Base-by-base conservation (phyloP, 2,888 invertebrate genomes). In the Phengaris alcon region DNA sequence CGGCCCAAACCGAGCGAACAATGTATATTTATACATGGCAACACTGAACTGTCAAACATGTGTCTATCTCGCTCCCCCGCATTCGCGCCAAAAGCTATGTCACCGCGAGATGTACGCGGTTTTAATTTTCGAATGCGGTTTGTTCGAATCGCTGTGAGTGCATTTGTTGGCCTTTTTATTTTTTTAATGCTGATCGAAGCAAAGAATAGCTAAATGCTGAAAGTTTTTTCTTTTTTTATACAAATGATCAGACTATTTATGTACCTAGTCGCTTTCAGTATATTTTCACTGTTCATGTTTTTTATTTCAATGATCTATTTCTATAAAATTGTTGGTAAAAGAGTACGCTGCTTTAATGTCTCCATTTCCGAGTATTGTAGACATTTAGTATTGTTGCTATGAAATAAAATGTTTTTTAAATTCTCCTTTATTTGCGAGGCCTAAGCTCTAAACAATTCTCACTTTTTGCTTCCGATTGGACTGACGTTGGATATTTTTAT, bases 101-200 rank as follows among this genome's bases (percentile, higher is more conserved):
- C 82, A 82, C 83, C 80, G 77, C 85, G 83, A 81, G 85, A 85
- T 87, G 88, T 87, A 85, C 85, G 87, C 86, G 88, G 87, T 87
- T 91, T 92, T 91, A 90, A 90, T 91, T 91, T 91, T 88, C 87
- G 90, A 91, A 91, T 90, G 91, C 85, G 88, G 89, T 89, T 89
- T 89, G 87, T 87, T 85, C 85, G 86, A 87, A 89, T 88, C 85
- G 86, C 84, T 84, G 88, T 82, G 78, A 81, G 79, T 79, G 81
- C 79, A 82, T 81, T 82, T 80, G 81, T 80, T 80, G 79, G 86
- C 85, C 81, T 80, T 81, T 79, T 81, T 79, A 80, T 81, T 79
- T 79, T 81, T 79, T 77, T 74, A 77, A 80, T 76, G 76, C 84
- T 85, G 85, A 88, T 87, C 84, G 87, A 85, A 84, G 83, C 78